Conservation (phyloP, 2,888 invertebrate species). For the Pristionchus maxplancki region DNA sequence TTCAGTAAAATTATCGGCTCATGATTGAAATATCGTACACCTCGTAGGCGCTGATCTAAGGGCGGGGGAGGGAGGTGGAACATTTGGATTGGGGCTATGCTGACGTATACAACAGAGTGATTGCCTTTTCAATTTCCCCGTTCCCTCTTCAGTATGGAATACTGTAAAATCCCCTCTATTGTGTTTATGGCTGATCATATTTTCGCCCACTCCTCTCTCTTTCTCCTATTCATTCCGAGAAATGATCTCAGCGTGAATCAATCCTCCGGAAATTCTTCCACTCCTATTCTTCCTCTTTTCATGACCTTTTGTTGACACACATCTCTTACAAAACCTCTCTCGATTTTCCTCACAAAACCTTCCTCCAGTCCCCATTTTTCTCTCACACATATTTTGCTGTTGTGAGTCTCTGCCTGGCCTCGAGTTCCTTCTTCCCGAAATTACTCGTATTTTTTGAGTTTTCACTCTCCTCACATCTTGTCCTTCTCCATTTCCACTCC, state of each 20-base stretch:
- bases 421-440: neutral
- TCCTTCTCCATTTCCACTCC: neutral
- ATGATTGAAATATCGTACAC: no score
- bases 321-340: constrained; percentile 13
- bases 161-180: constrained; percentile 9
- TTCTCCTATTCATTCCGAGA: neutral
- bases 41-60: no score
- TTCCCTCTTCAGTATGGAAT: constrained; percentile 1
- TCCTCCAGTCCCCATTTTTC: neutral
- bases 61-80: no score
- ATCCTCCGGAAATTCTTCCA: constrained; percentile 6
- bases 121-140: neutral
- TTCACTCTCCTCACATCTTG: neutral
- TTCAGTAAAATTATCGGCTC: no score
- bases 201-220: constrained; percentile 4
- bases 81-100: neutral
- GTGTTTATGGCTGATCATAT: constrained; percentile 16
- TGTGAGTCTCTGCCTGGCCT: neutral
- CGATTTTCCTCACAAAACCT: neutral
- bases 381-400: neutral
- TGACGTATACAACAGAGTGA: neutral
- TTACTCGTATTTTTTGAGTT: neutral
- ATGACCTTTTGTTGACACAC: constrained; percentile 44
- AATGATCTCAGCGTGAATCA: constrained; percentile 21
- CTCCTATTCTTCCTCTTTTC: constrained; percentile 22